A percentile compares a stretch with the other conserved stretches of the same genome.
Evolutionary conservation across 2,797 vertebrate genomes (phyloP).

Genomic region (Aldrovandia affinis): DNA sequence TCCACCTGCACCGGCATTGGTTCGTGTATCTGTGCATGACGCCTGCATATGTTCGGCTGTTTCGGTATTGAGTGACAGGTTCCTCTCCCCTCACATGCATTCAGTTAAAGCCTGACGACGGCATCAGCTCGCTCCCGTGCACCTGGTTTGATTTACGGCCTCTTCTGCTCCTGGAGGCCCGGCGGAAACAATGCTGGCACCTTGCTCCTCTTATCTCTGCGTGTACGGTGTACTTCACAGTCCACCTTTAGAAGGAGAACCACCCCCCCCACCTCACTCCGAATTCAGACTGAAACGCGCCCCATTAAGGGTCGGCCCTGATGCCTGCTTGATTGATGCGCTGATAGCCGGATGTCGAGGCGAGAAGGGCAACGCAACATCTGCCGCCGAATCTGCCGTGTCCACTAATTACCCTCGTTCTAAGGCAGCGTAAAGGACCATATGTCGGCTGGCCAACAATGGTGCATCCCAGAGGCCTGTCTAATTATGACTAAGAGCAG

Average conservation of each 20-base stretch:
- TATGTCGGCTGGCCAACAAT: conserved; percentile 31
- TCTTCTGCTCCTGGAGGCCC: not conserved
- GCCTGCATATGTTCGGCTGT: not conserved
- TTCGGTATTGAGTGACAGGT: not conserved
- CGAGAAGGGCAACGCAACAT: conserved; percentile 45
- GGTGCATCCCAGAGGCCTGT: conserved; percentile 44
- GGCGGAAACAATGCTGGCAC: not conserved
- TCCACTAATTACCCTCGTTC: conserved; percentile 44
- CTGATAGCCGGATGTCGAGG: conserved; percentile 39
- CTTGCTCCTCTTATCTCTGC: not conserved
- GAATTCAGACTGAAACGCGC: conserved; percentile 27
- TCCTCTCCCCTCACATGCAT: not conserved
- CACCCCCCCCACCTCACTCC: conserved; percentile 1
- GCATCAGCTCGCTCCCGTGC: not conserved
- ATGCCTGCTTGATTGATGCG: conserved; percentile 44
- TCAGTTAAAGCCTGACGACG: not conserved
- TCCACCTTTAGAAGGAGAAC: not conserved
- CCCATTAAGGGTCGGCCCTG: conserved; percentile 42
- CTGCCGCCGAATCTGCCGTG: conserved; percentile 39
- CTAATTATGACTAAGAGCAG: conserved; percentile 56
- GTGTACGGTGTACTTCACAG: conserved; percentile 4
- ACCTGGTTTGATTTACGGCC: not conserved
- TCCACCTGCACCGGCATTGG: too few relatives aligned
- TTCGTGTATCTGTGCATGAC: too few relatives aligned
- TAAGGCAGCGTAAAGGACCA: conserved; percentile 45